Evolutionary conservation across 2,113 vertebrate genomes (phyloP), one percentile per base, ranked within the genome.

Genomic region (Melanerpes formicivorus): DNA sequence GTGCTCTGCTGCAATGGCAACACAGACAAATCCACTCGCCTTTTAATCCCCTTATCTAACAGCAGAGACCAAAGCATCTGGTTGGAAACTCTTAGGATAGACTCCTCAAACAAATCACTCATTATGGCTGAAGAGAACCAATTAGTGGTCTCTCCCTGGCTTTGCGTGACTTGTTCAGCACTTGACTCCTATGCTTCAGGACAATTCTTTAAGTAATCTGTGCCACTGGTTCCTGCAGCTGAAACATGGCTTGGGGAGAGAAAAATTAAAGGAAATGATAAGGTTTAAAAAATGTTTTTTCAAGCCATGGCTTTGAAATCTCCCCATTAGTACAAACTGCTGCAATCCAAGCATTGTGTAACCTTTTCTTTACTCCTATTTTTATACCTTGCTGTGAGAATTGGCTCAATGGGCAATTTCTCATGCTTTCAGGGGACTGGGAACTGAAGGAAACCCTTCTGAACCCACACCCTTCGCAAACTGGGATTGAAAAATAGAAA

Each of bases 361-460:
- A 97, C 95, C 93, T 95, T 95, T 95, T 96, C 97, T 96, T 90
- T 94, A 88, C 88, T 88, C 88, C 98, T 98, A 98, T 98, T 98
- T 98, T 98, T 98, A 96, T 97, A 97, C 90, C 96, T 96, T 96
- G 96, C 95, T 98, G 97, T 98, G 98, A 98, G 98, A 98, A 98
- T 89, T 97, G 95, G 95, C 94, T 93, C 88, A 94, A 93, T 95
- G 96, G 95, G 94, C 95, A 96, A 97, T 97, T 98, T 98, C 98
- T 98, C 98, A 98, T 96, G 96, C 97, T 97, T 97, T 94, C 93
- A 96, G 96, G 95, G 95, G 87, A 97, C 95, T 97, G 97, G 96
- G 96, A 98, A 97, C 96, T 87, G 86, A 88, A 98, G 97, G 97
- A 98, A 98, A 97, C 96, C 90, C 97, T 97, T 93, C 84, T 95